Evolutionary conservation across 2,888 invertebrate species (phyloP).

Genomic region (Acanthosoma haemorrhoidale): DNA sequence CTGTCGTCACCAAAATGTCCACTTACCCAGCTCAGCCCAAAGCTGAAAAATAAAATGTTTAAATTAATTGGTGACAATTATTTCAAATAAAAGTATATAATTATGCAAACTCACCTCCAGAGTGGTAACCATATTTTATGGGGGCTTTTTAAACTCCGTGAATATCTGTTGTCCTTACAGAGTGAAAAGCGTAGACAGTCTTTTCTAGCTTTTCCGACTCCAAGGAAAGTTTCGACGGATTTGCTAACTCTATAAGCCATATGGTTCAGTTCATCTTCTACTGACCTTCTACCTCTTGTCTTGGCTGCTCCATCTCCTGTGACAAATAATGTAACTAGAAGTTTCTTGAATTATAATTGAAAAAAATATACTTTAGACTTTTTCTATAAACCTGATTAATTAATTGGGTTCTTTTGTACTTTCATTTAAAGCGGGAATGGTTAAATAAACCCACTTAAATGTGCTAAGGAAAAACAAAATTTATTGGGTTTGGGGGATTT

Average conservation of each 20-base stretch:
- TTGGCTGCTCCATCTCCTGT: background rate
- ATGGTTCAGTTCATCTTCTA: constrained; percentile 49
- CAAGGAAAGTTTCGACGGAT: constrained; percentile 54
- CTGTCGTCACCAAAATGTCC: constrained; percentile 45
- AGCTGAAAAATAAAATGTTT: constrained; percentile 49
- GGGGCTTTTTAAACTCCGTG: constrained; percentile 52
- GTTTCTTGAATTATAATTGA: too few species aligned
- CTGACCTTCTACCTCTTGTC: background rate
- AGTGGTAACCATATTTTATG: constrained; percentile 66
- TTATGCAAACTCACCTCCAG: constrained; percentile 59
- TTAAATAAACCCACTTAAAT: too few species aligned
- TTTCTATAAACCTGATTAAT: too few species aligned
- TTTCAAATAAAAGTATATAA: background rate
- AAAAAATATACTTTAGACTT: too few species aligned
- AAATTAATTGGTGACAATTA: background rate
- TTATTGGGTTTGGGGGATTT: too few species aligned
- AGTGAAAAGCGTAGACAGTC: constrained; percentile 58
- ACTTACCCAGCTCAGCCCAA: constrained; percentile 70
- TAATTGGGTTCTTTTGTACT: too few species aligned
- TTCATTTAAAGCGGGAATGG: too few species aligned
- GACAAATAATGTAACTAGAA: too few species aligned
- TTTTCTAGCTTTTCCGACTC: constrained; percentile 49
- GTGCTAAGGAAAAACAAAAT: too few species aligned
- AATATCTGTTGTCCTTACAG: constrained; percentile 63
- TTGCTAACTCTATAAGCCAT: constrained; percentile 52